Evolutionary conservation across 1,140 invertebrate species (phyloP).

Genomic region (Drosophila trapezifrons): DNA sequence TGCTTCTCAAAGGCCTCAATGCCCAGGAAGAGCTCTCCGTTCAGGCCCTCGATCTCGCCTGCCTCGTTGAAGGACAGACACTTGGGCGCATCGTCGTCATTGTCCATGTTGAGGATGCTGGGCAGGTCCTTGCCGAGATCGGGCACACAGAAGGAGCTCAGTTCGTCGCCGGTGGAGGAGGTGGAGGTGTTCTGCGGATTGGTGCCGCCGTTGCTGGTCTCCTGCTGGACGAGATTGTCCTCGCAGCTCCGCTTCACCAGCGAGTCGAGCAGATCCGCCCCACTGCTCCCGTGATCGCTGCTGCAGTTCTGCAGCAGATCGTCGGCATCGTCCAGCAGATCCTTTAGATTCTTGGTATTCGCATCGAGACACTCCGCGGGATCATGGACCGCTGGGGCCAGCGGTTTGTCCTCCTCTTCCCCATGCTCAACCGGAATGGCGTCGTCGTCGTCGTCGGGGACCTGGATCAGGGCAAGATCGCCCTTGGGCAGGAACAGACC

Average conservation of each 20-base stretch:
- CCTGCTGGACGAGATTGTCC: conserved; percentile 84
- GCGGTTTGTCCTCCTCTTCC: conserved; percentile 17
- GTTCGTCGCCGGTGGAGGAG: conserved; percentile 6
- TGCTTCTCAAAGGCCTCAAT: conserved; percentile 78
- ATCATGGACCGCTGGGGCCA: conserved; percentile 4
- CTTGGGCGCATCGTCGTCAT: conserved; percentile 84
- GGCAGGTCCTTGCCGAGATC: conserved; percentile 84
- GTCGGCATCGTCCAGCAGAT: conserved; percentile 82
- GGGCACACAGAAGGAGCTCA: conserved; percentile 82
- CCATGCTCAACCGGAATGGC: not conserved
- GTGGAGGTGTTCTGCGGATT: conserved; percentile 37
- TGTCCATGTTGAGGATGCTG: conserved; percentile 79
- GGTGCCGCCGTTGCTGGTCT: conserved; percentile 4
- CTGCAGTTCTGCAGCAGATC: conserved; percentile 85
- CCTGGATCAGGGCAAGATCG: conserved; percentile 16
- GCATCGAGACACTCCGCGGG: conserved; percentile 54
- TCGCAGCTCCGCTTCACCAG: conserved; percentile 87
- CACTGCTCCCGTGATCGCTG: conserved; percentile 85
- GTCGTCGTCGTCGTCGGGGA: conserved; percentile 13
- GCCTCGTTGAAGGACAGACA: conserved; percentile 83
- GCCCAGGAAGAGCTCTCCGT: conserved; percentile 76
- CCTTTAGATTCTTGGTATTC: conserved; percentile 80
- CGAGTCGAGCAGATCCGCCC: conserved; percentile 85
- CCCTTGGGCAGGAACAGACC: conserved; percentile 73
- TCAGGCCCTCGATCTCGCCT: conserved; percentile 80